These are phyloP conservation scores for Malthinus flaveolus DNA, from an alignment of 2,888 invertebrate genomes.

Conservation along the genomic window DNA sequence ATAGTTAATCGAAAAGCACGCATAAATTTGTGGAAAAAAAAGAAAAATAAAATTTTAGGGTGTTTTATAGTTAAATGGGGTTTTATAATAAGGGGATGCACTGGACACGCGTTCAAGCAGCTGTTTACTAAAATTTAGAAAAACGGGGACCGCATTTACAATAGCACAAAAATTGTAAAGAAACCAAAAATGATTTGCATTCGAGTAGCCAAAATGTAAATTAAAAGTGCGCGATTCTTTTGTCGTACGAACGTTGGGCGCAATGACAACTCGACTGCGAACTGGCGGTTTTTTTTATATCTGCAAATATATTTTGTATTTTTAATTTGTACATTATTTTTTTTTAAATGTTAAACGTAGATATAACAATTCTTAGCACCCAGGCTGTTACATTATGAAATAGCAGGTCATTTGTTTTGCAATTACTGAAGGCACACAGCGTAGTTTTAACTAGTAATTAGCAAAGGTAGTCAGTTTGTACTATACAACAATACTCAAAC, in stretches of 20 bases:
- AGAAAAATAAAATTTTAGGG: constrained; percentile 45
- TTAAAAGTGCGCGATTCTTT: constrained; percentile 1
- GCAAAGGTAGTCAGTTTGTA: constrained; percentile 57
- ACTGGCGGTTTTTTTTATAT: constrained; percentile 33
- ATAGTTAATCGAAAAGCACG: constrained; percentile 44
- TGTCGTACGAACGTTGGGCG: neutral
- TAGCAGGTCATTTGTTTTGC: constrained; percentile 63
- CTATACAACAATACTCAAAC: constrained; percentile 53
- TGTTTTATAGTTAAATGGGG: constrained; percentile 38
- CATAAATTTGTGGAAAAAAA: constrained; percentile 48
- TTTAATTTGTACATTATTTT: constrained; percentile 41
- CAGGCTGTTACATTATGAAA: constrained; percentile 54
- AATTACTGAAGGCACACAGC: constrained; percentile 86
- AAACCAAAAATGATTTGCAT: constrained; percentile 50
- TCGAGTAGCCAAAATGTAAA: constrained; percentile 24
- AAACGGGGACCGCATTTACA: constrained; percentile 48
- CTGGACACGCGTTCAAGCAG: constrained; percentile 45
- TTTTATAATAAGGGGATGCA: constrained; percentile 25
- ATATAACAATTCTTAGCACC: constrained; percentile 54
- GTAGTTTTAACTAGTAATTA: constrained; percentile 58
- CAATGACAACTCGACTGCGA: constrained; percentile 42
- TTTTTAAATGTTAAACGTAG: constrained; percentile 47
- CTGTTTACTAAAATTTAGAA: constrained; percentile 53
- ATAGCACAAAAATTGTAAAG: constrained; percentile 46
- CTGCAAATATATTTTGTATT: constrained; percentile 29